Conservation (phyloP, 92 coral and sea anemone species). For the Porites evermanni region DNA sequence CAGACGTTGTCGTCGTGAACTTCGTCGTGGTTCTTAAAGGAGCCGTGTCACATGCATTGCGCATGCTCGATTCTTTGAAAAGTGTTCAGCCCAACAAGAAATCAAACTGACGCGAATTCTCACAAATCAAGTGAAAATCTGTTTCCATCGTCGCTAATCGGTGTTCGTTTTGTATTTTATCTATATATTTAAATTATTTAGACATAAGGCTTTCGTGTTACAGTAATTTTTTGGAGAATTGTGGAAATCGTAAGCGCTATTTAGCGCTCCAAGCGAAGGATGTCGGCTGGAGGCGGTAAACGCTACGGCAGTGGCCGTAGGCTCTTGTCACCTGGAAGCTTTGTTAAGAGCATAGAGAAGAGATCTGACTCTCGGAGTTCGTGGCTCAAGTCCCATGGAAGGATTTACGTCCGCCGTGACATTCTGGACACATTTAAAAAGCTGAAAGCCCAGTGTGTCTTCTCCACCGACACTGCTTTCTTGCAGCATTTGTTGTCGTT, state of each 20-base stretch:
- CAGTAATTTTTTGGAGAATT: background rate
- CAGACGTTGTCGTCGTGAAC: too few species aligned
- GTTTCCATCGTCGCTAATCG: too few species aligned
- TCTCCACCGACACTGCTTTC: background rate
- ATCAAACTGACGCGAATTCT: too few species aligned
- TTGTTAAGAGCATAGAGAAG: background rate
- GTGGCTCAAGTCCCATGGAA: background rate
- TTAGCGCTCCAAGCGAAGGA: background rate
- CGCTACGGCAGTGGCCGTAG: conserved; percentile 7
- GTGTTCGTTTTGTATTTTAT: too few species aligned
- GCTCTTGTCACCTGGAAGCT: conserved; percentile 7
- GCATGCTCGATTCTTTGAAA: too few species aligned
- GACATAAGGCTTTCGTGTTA: too few species aligned
- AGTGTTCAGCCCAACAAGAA: too few species aligned
- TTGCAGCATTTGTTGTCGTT: background rate
- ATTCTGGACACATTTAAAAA: background rate
- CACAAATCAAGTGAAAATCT: too few species aligned
- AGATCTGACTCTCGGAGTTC: background rate
- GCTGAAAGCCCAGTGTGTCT: background rate
- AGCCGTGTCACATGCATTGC: too few species aligned
- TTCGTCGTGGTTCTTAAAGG: background rate
- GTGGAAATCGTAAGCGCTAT: background rate
- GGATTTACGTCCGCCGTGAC: background rate
- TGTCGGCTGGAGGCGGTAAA: conserved; percentile 4
- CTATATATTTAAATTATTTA: too few species aligned